A percentile compares a stretch with the other conserved stretches of the same genome.
phyloP scores from a whole-genome alignment of 1,140 invertebrate genomes.

The Halictus rubicundus region DNA sequence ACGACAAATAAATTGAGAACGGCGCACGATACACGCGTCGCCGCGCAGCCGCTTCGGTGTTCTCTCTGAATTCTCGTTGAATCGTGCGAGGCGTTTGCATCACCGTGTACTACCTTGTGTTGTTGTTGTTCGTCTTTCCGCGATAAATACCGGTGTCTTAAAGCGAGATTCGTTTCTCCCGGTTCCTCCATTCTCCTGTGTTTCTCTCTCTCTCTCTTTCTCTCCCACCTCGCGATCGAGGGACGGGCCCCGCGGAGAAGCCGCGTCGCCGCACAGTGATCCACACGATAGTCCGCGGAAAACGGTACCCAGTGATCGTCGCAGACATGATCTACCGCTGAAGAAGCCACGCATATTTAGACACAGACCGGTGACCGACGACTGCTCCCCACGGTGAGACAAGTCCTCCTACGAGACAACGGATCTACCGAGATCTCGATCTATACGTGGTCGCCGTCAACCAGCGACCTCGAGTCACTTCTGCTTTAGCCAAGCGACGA shows the following conservation, averaged over 20 bases:
- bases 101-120: background rate
- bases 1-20: slow-evolving; percentile 65
- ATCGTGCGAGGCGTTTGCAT: slow-evolving; percentile 3
- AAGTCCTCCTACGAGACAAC: background rate
- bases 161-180: too few species aligned
- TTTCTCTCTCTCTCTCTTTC: too few species aligned
- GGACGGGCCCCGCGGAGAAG: too few species aligned
- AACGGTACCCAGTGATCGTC: slow-evolving; percentile 35
- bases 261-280: background rate
- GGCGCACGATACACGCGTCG: slow-evolving; percentile 48
- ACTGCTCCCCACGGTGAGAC: background rate
- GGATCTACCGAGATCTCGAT: too few species aligned
- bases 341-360: slow-evolving; percentile 22
- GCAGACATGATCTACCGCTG: slow-evolving; percentile 71
- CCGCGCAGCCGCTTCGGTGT: slow-evolving; percentile 39
- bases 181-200: too few species aligned
- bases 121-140: slow-evolving; percentile 3
- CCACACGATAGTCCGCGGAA: background rate
- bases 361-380: slow-evolving; percentile 32
- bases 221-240: background rate
- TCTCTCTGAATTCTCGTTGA: slow-evolving; percentile 4
- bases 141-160: slow-evolving; percentile 1
- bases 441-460: too few species aligned
- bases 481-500: too few species aligned
- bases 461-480: background rate